Evolutionary conservation across 2,888 invertebrate species (phyloP), one percentile per base, ranked within the genome.

Genomic region (Drosophila borealis): DNA sequence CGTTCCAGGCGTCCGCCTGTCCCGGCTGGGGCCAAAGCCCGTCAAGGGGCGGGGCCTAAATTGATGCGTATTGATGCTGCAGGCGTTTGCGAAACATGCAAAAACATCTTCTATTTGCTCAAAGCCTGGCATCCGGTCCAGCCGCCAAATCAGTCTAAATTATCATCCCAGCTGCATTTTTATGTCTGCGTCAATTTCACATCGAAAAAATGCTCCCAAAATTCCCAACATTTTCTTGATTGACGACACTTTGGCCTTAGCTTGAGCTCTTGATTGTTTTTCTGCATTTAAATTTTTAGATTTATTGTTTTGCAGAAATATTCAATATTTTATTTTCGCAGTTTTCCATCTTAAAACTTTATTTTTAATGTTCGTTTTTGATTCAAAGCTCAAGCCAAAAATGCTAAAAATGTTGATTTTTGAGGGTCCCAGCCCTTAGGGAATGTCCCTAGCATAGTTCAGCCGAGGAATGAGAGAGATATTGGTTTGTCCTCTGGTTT

Each of bases 21-120:
- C 62, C 69, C 37, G 48, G 39, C 21, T 44, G 36, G 14, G 48
- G 9, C 41, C n/a, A 8, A 17, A 29, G 49, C 41, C 51, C 42
- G 36, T 36, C 8, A 37, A 3, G 61, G 48, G 56, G 36, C 17
- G 17, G 17, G 2, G 53, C 13, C 50, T 17, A 61, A 70, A 75
- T 79, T 84, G 89, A 84, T 88, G 83, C 85, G 81, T 84, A 84
- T 88, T 88, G 83, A 84, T 78, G 89, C 89, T 78, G 78, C 72
- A 51, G 79, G 71, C 80, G 74, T 69, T 76, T 79, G 73, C 66
- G 62, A 68, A 88, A 74, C 64, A 82, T 80, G 73, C 50, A 77
- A 81, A 88, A 75, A 77, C 72, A 72, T 73, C 62, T 80, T 54
- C 74, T 78, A 80, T 74, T 82, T 85, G 83, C 89, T 70, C 70